Evolutionary conservation across 2,888 invertebrate species (phyloP), one percentile per base, ranked within the genome.

Genomic region (Drosophila pseudotalamancana): DNA sequence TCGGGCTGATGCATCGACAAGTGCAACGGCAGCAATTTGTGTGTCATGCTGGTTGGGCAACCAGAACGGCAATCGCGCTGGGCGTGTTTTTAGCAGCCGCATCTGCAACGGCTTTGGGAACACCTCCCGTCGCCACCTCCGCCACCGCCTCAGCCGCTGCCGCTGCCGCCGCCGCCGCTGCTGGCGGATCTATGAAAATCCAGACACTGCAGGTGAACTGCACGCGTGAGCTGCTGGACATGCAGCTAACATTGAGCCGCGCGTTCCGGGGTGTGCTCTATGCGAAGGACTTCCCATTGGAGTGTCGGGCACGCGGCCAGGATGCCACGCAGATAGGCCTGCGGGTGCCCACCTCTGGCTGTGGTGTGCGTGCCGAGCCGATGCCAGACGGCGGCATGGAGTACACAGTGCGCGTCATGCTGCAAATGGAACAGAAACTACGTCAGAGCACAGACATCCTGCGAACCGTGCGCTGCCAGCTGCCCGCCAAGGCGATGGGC

Each of bases 391-490:
- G 91, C 9, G 88, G 84, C 42, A 92, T 95, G 88, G 93, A 94
- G 86, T 95, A 95, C 89, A 93, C 93, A 11, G 94, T 95, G 8
- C 93, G 94, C 54, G 91, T 96, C 51, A 94, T 95, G 70, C 92
- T 95, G 21, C 96, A 96, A 89, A 95, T 95, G 93, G 96, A 96
- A 85, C 92, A 93, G 61, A 94, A 94, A 83, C 92, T 96, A 45
- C 94, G 95, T 74, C 95, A 95, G 90, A 94, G 94, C 39, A 94
- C 94, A 0, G 96, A 96, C 85, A 94, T 95, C 81, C 94, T 95
- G 79, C 92, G 94, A 49, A 91, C 93, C 11, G 93, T 95, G 6
- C 92, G 93, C 74, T 96, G 96, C 87, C 83, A 81, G 43, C 49
- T 92, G 59, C 89, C 91, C 0, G 57, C 87, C 16, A 89, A 82